These are phyloP conservation scores for Lepeophtheirus salmonis DNA, from an alignment of 1,140 invertebrate genomes.

Conservation along the genomic window DNA sequence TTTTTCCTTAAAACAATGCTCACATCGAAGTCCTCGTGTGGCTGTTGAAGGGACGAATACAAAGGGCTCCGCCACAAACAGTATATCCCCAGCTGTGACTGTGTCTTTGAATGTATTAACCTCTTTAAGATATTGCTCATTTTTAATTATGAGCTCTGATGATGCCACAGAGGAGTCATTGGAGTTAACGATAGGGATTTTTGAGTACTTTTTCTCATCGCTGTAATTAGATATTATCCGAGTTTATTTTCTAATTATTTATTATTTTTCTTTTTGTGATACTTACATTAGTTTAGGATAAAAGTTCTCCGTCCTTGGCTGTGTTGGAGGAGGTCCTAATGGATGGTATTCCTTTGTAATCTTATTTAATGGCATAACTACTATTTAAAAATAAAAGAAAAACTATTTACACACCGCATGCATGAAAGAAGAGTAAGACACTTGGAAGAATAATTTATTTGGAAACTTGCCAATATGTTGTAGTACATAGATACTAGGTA, in stretches of 20 bases:
- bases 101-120: background rate
- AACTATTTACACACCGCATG: no score
- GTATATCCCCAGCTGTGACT: background rate
- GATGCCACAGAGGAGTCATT: no score
- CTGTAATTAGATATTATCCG: background rate
- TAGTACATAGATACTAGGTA: no score
- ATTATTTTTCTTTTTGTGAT: background rate
- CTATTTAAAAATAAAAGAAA: no score
- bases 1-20: slow-evolving; percentile 6
- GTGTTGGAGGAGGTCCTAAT: background rate
- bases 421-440: no score
- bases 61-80: background rate
- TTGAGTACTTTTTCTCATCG: background rate
- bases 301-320: background rate
- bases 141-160: background rate
- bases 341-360: background rate
- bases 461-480: no score
- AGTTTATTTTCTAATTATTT: background rate
- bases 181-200: background rate
- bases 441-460: no score
- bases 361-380: no score
- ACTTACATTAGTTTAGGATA: background rate
- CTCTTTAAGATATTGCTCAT: background rate
- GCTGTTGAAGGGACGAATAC: background rate
- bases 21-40: slow-evolving; percentile 2